phyloP scores from a whole-genome alignment of 92 coral and sea anemone species.

The Paramuricea clavata region DNA sequence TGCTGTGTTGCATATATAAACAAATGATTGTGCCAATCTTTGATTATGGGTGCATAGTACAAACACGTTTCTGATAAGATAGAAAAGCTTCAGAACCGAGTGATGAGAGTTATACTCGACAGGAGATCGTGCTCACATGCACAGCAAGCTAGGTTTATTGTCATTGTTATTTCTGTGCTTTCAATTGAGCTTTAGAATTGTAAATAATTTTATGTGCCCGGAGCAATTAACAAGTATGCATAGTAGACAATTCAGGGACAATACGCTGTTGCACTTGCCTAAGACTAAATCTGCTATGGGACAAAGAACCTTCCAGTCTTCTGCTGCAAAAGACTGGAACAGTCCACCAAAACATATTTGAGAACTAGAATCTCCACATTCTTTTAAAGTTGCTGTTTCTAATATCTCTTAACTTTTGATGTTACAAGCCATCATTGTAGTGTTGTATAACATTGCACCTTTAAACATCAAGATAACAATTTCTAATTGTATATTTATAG shows the following conservation, averaged over 20 bases:
- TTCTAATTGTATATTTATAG: neutral
- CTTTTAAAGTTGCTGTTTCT: neutral
- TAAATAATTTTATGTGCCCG: neutral
- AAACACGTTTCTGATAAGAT: too few relatives aligned
- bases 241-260: neutral
- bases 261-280: neutral
- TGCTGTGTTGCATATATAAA: too few relatives aligned
- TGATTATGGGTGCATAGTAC: too few relatives aligned
- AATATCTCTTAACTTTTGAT: neutral
- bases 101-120: too few relatives aligned
- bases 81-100: too few relatives aligned
- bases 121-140: too few relatives aligned
- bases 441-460: neutral
- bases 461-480: too few relatives aligned
- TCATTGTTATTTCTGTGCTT: too few relatives aligned
- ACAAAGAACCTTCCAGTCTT: neutral
- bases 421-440: neutral
- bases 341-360: neutral
- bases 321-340: constrained; percentile 24
- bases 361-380: neutral
- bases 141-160: too few relatives aligned
- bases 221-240: neutral
- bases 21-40: too few relatives aligned
- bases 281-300: neutral
- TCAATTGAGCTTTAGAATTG: too few relatives aligned